Base-by-base conservation (phyloP, 2,797 vertebrate genomes). In the Chelmon rostratus region DNA sequence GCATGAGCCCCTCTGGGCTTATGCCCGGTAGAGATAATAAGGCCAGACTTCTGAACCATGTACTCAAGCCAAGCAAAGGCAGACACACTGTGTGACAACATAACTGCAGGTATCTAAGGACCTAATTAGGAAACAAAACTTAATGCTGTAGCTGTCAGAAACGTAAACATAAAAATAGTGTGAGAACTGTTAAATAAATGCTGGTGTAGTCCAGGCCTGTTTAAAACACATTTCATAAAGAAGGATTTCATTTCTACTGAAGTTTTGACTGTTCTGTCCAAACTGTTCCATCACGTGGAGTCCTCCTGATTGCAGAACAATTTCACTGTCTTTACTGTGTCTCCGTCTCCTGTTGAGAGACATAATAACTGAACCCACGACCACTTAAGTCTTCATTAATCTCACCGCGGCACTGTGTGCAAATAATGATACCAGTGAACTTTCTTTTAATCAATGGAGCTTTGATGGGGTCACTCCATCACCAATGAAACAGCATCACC, bases 321-420 rank as follows among this genome's bases (percentile, higher is more conserved):
- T 65, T 69, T 69, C 10, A 66, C 25, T 56, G 70, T 70, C 61
- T 57, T 70, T 47, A 44, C 53, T 21, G 35, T 35, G 15, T 59
- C 35, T 44, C 61, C 10, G 28, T 67, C 64, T 56, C 64, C 47
- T 46, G 71, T 12, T 15, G 35, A 70, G 46, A 56, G 40, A 53
- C 38, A 40, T 49, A 61, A 59, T 42, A 68, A 71, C 50, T 33
- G 25, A 68, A 59, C 28, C 38, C 23, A 67, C 37, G 28, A 65
- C 38, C 74, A 81, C 76, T 79, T 44, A 37, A 44, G 73, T 68
- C 66, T 79, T 69, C 56, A 67, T 85, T 77, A 73, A 58, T 21
- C 57, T 81, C 57, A 71, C 68, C 57, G 11, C 42, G 58, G 56
- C 16, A 37, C 53, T 46, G 37, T 9, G 13, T 10, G 64, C n/a